These are phyloP conservation scores for Rousettus madagascariensis DNA, from an alignment of 2,797 vertebrate genomes.

Conservation along the genomic window DNA sequence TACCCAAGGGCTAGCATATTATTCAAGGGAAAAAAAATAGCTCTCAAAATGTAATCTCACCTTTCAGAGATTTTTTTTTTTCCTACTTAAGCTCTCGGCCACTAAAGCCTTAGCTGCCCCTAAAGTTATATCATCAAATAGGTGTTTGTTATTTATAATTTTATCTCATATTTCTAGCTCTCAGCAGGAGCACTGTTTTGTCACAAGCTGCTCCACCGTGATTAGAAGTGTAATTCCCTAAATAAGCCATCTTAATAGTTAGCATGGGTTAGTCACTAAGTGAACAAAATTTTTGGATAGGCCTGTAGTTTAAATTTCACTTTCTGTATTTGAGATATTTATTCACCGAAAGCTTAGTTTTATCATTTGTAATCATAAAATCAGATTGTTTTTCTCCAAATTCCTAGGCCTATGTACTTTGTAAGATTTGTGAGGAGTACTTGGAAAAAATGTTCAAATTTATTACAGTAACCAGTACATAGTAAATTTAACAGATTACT, in stretches of 20 bases:
- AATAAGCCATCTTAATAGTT: background rate
- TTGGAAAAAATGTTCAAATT: background rate
- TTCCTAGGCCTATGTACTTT: too few species aligned
- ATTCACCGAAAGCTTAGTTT: background rate
- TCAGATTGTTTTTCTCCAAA: too few species aligned
- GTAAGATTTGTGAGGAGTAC: background rate
- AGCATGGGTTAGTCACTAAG: background rate
- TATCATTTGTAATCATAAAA: background rate
- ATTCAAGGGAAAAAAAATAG: background rate
- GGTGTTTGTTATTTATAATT: background rate
- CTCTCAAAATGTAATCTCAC: background rate
- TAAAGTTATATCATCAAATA: background rate
- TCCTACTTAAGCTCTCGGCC: background rate
- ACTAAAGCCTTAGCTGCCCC: background rate
- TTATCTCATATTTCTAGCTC: background rate
- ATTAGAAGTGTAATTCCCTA: background rate
- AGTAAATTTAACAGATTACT: background rate
- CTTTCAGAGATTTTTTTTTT: background rate
- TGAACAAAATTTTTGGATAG: background rate
- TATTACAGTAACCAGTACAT: background rate
- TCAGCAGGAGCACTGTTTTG: background rate
- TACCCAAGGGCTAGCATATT: background rate
- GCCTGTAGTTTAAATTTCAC: background rate
- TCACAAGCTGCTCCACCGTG: background rate
- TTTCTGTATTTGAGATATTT: background rate